Evolutionary conservation across 2,888 invertebrate genomes (phyloP).

Genomic region (Apocheima hispidaria): DNA sequence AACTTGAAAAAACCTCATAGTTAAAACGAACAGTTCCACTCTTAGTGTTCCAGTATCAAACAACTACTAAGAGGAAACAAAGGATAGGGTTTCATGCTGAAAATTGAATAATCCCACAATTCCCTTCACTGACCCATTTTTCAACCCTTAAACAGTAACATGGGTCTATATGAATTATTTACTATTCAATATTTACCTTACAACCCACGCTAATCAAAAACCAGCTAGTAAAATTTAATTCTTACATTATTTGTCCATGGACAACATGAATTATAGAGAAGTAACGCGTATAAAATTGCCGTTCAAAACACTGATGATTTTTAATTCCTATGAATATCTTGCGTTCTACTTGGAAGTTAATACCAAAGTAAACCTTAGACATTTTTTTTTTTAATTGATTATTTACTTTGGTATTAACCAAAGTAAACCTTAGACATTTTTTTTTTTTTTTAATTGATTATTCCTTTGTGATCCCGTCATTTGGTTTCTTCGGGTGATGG

Average conservation of each 20-base stretch:
- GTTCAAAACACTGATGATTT: too few species aligned
- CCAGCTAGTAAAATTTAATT: constrained; percentile 23
- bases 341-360: too few species aligned
- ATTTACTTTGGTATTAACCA: too few species aligned
- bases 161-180: constrained; percentile 16
- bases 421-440: too few species aligned
- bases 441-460: too few species aligned
- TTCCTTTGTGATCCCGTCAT: too few species aligned
- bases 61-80: constrained; percentile 14
- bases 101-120: constrained; percentile 27
- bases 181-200: constrained; percentile 34
- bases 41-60: constrained; percentile 11
- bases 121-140: constrained; percentile 9
- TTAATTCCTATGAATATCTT: too few species aligned
- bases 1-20: neutral
- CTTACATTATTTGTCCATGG: constrained; percentile 6
- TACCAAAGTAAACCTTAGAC: too few species aligned
- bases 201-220: constrained; percentile 26
- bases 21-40: constrained; percentile 11
- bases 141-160: constrained; percentile 15
- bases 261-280: neutral
- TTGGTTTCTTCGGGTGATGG: too few species aligned
- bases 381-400: too few species aligned
- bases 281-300: neutral
- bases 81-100: constrained; percentile 16